Evolutionary conservation across 2,113 vertebrate species (phyloP).

Genomic region (Scortum barcoo): DNA sequence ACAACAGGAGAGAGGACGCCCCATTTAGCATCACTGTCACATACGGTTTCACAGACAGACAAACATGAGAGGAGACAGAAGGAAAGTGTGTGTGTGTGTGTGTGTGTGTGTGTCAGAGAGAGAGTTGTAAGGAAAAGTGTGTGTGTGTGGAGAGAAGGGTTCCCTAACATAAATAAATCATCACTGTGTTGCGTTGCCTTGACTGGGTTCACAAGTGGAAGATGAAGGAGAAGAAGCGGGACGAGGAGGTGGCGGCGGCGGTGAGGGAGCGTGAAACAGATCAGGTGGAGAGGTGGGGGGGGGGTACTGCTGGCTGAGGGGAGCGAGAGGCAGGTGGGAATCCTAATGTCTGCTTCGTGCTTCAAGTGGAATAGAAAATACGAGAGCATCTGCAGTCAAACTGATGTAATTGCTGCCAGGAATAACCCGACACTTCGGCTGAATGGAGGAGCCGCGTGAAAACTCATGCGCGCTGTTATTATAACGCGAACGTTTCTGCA

Average conservation of each 20-base stretch:
- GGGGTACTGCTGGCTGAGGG: constrained; percentile 44
- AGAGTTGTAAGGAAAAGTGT: constrained; percentile 18
- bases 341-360: constrained; percentile 51
- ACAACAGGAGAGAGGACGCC: constrained; percentile 58
- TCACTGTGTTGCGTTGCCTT: constrained; percentile 52
- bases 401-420: constrained; percentile 48
- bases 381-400: constrained; percentile 10
- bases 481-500: background rate
- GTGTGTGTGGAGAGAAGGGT: constrained; percentile 44
- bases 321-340: constrained; percentile 54
- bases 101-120: background rate
- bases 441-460: background rate
- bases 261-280: constrained; percentile 30
- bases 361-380: constrained; percentile 35
- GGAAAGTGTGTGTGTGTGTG: constrained; percentile 11
- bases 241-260: constrained; percentile 27
- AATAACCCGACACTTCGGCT: constrained; percentile 13
- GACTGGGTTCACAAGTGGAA: constrained; percentile 57
- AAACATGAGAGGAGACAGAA: constrained; percentile 40
- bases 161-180: constrained; percentile 75
- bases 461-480: background rate
- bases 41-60: constrained; percentile 70
- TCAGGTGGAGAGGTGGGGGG: constrained; percentile 24
- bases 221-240: constrained; percentile 43
- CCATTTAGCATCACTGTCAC: constrained; percentile 77